phyloP scores from a whole-genome alignment of 2,888 invertebrate genomes.

The Bursaphelenchus okinawaensis region DNA sequence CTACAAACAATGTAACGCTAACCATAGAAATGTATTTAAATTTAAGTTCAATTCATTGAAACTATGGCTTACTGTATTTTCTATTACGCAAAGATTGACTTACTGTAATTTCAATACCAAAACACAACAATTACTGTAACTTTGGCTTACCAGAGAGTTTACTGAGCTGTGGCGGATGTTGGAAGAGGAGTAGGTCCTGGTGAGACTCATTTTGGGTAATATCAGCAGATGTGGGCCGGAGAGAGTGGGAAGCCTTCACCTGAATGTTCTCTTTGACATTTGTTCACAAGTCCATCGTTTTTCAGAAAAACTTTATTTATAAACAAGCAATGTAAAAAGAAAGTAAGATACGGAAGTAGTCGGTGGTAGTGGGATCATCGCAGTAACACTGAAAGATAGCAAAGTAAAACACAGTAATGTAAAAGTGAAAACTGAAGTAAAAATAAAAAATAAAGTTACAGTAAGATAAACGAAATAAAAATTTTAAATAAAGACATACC shows the following conservation, averaged over 20 bases:
- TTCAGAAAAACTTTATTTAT: background rate
- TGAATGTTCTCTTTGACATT: background rate
- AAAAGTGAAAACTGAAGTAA: too few species aligned
- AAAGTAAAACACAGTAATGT: background rate
- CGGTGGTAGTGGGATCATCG: background rate
- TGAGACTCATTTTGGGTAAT: background rate
- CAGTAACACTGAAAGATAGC: background rate
- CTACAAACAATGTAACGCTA: too few species aligned
- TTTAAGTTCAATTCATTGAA: too few species aligned
- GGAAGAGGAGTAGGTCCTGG: background rate
- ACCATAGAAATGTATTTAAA: too few species aligned
- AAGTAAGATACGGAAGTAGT: background rate
- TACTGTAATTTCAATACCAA: background rate
- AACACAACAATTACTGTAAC: too few species aligned
- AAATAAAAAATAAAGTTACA: background rate
- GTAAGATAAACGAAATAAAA: background rate
- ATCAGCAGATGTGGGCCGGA: too few species aligned
- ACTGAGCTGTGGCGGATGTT: background rate
- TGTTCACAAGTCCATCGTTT: background rate
- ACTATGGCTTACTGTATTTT: too few species aligned
- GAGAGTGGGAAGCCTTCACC: background rate
- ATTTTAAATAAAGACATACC: background rate
- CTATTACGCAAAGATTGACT: too few species aligned
- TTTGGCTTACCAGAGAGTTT: background rate
- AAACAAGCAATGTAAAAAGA: conserved; percentile 3